A percentile compares a stretch with the other conserved stretches of the same genome.
Evolutionary conservation across 2,113 vertebrate genomes (phyloP).

Genomic region (Cacatua alba): DNA sequence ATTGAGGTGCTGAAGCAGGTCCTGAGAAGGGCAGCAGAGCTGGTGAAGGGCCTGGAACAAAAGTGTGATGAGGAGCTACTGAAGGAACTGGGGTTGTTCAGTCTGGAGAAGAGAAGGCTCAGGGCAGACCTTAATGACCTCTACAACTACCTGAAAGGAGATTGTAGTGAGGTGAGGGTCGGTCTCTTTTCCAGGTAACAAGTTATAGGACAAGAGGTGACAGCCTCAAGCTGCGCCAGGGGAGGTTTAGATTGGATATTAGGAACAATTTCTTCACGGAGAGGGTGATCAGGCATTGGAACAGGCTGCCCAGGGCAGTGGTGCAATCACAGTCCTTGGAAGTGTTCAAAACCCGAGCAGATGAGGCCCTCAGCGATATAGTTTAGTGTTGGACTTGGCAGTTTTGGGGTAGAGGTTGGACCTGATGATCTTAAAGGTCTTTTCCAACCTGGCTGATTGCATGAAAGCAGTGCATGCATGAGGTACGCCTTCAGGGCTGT

Average conservation of each 20-base stretch:
- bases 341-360: neutral
- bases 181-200: neutral
- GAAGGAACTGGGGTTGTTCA: neutral
- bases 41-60: neutral
- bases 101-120: neutral
- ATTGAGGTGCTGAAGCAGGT: neutral
- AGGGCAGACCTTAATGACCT: neutral
- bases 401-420: neutral
- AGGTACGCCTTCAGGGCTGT: neutral
- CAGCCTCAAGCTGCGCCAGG: neutral
- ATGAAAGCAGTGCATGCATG: accelerated
- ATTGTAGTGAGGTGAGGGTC: neutral
- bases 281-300: neutral
- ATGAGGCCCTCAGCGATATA: neutral
- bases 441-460: neutral
- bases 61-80: neutral
- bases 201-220: neutral
- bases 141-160: neutral
- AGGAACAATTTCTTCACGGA: neutral
- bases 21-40: neutral
- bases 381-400: neutral
- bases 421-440: neutral
- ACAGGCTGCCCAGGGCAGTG: neutral
- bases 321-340: neutral
- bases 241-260: neutral